Evolutionary conservation across 2,888 invertebrate species (phyloP).

Genomic region (Halictus quadricinctus): DNA sequence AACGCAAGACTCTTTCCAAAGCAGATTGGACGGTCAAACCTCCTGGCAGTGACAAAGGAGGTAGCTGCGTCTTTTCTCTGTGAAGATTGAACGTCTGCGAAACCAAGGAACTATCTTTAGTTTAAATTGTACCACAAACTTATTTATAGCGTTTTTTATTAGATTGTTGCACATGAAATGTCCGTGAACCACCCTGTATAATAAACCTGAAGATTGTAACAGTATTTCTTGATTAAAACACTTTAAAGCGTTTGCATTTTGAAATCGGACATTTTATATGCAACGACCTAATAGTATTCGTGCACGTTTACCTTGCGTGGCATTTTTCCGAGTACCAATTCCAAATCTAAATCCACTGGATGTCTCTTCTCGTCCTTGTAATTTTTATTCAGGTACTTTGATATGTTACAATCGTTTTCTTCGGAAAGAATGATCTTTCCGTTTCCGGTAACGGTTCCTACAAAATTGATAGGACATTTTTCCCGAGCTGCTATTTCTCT

Average conservation of each 20-base stretch:
- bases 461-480: constrained; percentile 95
- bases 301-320: constrained; percentile 86
- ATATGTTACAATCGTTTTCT: constrained; percentile 83
- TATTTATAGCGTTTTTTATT: neutral
- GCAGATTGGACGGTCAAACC: constrained; percentile 86
- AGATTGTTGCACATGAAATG: too few relatives aligned
- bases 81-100: constrained; percentile 86
- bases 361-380: constrained; percentile 83
- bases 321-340: constrained; percentile 94
- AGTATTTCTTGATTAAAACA: too few relatives aligned
- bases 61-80: constrained; percentile 83
- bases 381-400: constrained; percentile 78
- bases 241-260: neutral
- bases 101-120: neutral
- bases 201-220: too few relatives aligned
- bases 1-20: constrained; percentile 90
- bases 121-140: neutral
- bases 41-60: constrained; percentile 84
- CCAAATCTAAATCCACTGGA: constrained; percentile 95
- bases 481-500: constrained; percentile 91
- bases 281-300: neutral
- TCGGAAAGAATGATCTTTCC: constrained; percentile 90
- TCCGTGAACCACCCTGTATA: too few relatives aligned
- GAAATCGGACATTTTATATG: too few relatives aligned
- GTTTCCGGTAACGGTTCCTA: constrained; percentile 95